These are phyloP conservation scores for Volucella inanis DNA, from an alignment of 2,888 invertebrate species.

Conservation along the genomic window DNA sequence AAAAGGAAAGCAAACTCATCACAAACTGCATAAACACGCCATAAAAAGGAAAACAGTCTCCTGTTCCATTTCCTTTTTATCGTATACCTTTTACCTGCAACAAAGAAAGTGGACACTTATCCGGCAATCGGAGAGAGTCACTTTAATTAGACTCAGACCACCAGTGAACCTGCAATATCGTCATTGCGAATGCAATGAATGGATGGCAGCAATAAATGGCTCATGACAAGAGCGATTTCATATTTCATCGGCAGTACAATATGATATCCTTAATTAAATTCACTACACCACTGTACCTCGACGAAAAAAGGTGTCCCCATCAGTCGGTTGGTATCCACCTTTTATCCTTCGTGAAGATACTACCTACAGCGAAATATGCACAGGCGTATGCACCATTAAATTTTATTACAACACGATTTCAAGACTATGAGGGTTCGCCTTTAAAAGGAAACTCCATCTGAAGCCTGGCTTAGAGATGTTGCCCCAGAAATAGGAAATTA, in stretches of 20 bases:
- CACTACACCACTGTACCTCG: slow-evolving; percentile 1
- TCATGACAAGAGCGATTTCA: slow-evolving; percentile 50
- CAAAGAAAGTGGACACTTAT: slow-evolving; percentile 10
- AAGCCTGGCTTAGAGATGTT: neutral
- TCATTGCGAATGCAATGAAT: slow-evolving; percentile 21
- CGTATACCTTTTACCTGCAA: neutral
- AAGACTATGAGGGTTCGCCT: slow-evolving; percentile 6
- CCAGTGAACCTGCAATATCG: slow-evolving; percentile 4
- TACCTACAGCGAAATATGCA: slow-evolving; percentile 38
- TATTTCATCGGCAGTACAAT: slow-evolving; percentile 54
- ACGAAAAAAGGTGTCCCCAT: no score
- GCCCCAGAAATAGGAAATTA: slow-evolving; percentile 34
- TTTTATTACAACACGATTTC: slow-evolving; percentile 37
- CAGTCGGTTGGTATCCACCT: no score
- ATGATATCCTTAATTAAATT: slow-evolving; percentile 63
- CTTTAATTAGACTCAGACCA: slow-evolving; percentile 16
- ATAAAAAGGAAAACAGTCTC: slow-evolving; percentile 9
- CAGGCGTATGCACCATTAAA: slow-evolving; percentile 55
- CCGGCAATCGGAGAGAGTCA: slow-evolving; percentile 10
- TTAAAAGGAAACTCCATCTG: slow-evolving; percentile 12
- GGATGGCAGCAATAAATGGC: slow-evolving; percentile 47
- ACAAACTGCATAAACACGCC: slow-evolving; percentile 36
- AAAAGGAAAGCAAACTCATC: slow-evolving; percentile 14
- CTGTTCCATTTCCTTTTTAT: neutral
- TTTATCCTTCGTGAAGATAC: no score